Conservation (phyloP, 1,140 invertebrate species). For the Atta texana region DNA sequence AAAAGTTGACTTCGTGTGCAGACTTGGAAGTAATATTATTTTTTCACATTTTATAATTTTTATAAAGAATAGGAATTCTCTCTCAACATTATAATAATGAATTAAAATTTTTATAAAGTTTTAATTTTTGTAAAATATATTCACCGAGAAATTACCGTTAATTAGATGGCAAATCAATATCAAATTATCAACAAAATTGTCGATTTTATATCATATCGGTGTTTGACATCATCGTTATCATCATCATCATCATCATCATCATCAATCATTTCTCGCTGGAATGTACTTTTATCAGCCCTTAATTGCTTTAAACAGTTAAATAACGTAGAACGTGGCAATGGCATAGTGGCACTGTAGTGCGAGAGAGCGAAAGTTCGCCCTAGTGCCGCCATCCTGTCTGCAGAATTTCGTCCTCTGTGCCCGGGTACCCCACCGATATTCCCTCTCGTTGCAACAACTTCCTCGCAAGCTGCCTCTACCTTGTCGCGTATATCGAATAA, state of each 20-base stretch:
- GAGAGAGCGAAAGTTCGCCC: conserved; percentile 86
- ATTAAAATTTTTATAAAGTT: neutral
- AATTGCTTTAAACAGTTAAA: conserved; percentile 25
- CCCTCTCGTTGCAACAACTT: conserved; percentile 61
- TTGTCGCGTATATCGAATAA: conserved; percentile 20
- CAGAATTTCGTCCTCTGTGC: conserved; percentile 71
- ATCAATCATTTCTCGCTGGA: too few relatives aligned
- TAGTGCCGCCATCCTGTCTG: conserved; percentile 85
- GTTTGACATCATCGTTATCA: too few relatives aligned
- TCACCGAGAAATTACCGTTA: too few relatives aligned
- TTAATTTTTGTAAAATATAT: neutral
- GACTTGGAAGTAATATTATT: neutral
- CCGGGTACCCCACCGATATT: conserved; percentile 62
- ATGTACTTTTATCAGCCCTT: neutral
- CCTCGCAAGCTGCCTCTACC: conserved; percentile 43
- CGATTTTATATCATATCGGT: too few relatives aligned
- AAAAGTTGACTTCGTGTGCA: neutral
- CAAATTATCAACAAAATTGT: too few relatives aligned
- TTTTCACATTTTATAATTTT: neutral
- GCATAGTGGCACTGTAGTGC: conserved; percentile 78
- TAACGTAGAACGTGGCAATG: conserved; percentile 68
- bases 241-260: too few relatives aligned
- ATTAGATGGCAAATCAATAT: too few relatives aligned
- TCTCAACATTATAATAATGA: neutral
- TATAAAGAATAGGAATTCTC: neutral